Conservation (phyloP, 2,888 invertebrate species). For the Leptopterna dolabrata region DNA sequence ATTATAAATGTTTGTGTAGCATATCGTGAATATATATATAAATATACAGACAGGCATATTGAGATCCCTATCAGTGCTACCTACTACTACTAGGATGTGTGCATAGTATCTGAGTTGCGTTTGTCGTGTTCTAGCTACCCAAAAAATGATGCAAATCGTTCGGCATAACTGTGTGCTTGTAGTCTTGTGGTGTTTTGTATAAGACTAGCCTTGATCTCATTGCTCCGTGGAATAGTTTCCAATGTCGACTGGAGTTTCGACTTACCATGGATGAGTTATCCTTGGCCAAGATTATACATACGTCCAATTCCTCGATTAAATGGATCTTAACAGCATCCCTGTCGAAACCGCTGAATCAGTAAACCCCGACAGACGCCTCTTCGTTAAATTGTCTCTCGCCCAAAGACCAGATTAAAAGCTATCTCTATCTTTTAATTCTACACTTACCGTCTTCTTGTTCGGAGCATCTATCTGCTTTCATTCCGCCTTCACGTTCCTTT, state of each 20-base stretch:
- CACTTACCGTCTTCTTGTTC: neutral
- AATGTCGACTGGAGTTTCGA: neutral
- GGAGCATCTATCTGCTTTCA: neutral
- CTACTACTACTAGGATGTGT: no score
- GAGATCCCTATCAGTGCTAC: no score
- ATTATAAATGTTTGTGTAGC: no score
- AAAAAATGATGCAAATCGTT: no score
- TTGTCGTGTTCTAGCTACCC: no score
- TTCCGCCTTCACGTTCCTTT: neutral
- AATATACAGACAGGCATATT: no score
- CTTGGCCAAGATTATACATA: neutral
- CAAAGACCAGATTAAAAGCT: slow-evolving; percentile 6
- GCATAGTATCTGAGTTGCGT: no score
- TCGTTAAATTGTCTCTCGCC: slow-evolving; percentile 8
- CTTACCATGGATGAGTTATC: neutral
- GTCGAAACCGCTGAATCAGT: neutral
- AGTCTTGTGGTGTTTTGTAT: no score
- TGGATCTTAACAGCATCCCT: neutral
- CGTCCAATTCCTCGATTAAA: neutral
- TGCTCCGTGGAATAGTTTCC: no score
- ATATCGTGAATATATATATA: no score
- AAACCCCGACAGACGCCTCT: neutral
- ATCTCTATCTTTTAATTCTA: neutral
- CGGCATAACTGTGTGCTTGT: no score
- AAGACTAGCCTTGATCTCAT: no score